phyloP scores from a whole-genome alignment of 2,888 invertebrate species.

The Lithophane semibrunnea region DNA sequence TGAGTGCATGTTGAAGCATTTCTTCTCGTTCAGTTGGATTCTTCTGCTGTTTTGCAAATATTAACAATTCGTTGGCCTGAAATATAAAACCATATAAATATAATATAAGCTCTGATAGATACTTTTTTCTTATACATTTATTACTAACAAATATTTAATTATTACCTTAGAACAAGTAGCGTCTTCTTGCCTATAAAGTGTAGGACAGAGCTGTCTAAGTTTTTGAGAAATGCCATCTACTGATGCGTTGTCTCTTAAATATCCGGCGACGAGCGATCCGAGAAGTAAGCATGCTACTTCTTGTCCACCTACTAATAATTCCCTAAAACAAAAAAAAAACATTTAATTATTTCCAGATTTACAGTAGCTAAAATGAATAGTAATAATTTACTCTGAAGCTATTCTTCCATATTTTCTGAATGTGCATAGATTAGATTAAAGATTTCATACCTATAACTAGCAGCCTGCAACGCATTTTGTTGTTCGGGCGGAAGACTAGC shows the following conservation, averaged over 20 bases:
- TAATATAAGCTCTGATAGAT: background rate
- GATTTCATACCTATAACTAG: conserved; percentile 88
- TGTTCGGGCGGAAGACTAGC: conserved; percentile 92
- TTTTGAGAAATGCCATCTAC: conserved; percentile 97
- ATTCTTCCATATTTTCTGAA: background rate
- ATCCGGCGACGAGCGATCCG: conserved; percentile 96
- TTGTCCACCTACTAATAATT: conserved; percentile 94
- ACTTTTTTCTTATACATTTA: background rate
- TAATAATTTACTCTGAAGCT: background rate
- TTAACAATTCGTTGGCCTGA: conserved; percentile 96
- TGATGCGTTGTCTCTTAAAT: conserved; percentile 98
- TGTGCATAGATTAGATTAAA: background rate
- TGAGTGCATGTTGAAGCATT: conserved; percentile 94
- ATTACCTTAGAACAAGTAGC: conserved; percentile 97
- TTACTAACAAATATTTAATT: background rate
- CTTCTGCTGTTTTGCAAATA: conserved; percentile 94
- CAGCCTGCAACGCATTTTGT: conserved; percentile 91
- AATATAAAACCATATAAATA: conserved; percentile 62
- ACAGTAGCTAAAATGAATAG: background rate
- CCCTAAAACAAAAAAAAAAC: conserved; percentile 83
- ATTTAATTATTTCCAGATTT: background rate
- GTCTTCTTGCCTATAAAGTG: conserved; percentile 98
- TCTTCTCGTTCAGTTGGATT: conserved; percentile 94
- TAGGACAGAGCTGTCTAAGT: conserved; percentile 97
- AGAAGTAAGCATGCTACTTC: conserved; percentile 93